Evolutionary conservation across 2,888 invertebrate species (phyloP), one percentile per base, ranked within the genome.

Genomic region (Caenorhabditis wallacei): DNA sequence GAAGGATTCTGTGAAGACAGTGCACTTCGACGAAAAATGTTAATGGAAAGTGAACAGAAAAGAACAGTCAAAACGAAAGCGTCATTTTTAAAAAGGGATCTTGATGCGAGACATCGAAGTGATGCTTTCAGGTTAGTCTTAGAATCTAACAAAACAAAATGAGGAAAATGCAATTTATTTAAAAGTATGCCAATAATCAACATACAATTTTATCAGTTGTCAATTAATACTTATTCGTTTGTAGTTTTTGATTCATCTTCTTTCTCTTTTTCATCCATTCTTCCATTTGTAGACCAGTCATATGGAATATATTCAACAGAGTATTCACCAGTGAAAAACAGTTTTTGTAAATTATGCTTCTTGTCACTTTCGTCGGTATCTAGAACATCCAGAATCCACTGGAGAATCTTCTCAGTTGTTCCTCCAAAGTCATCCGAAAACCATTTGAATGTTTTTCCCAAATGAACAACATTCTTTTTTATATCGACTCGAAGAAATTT

Each of bases 51-150:
- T 40, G 81, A 87, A 54, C 82, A 81, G 48, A 88, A 86, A 57
- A 93, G 91, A 90, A 88, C 68, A 68, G 76, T 84, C 70, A 85
- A 85, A 81, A 96, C 96, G 92, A 96, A 96, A 91, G 94, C 95
- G 1, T 97, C 98, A 0, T 96, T 97, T 90, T 93, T 98, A 35
- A 96, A 98, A 92, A 94, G 98, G 83, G 98, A 98, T 93, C 94
- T 99, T 86, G 98, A 98, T 92, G 98, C 98, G 0, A 94, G 97
- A 88, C 95, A 96, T 82, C 95, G 97, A 90, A 97, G 97, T 22
- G 97, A 97, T 93, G 95, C 95, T 51, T 98, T 96, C 93, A 93
- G 94, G 93, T 93, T 80, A 46, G 85, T 78, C 24, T n/a, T n/a
- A n/a, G 53, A 13, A 5, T 11, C 2, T 26, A 11, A 24, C 4